phyloP scores from a whole-genome alignment of 2,797 vertebrate genomes.

The Scolopax rusticola region DNA sequence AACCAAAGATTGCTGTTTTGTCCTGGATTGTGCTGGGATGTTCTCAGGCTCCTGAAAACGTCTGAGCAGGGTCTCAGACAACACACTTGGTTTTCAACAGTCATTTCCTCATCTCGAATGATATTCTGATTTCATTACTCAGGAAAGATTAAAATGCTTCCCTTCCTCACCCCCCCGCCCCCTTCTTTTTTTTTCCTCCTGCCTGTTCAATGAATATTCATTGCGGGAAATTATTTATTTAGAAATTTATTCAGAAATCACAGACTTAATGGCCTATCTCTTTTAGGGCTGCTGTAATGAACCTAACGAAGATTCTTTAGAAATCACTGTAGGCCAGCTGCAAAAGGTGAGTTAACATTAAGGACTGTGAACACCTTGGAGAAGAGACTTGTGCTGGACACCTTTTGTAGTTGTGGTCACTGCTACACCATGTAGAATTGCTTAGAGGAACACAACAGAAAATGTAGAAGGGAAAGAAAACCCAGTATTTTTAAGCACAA shows the following conservation, averaged over 20 bases:
- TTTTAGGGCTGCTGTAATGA: neutral
- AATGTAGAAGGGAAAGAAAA: neutral
- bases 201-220: slow-evolving; percentile 38
- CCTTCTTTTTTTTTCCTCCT: neutral
- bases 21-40: neutral
- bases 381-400: neutral
- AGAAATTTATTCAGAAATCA: slow-evolving; percentile 41
- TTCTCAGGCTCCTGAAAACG: neutral
- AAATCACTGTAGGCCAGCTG: neutral
- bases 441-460: neutral
- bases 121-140: slow-evolving; percentile 59
- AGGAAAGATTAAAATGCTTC: neutral
- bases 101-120: slow-evolving; percentile 58
- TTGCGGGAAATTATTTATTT: neutral
- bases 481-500: neutral
- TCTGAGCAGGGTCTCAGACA: neutral
- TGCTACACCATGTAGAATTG: neutral
- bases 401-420: neutral
- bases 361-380: neutral
- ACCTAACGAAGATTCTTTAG: neutral
- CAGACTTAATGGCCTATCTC: neutral
- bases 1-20: slow-evolving; percentile 22
- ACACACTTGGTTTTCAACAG: neutral
- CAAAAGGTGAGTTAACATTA: neutral
- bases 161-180: too few species aligned